phyloP scores from a whole-genome alignment of 1,140 invertebrate genomes.

The Drosophila sucinea region DNA sequence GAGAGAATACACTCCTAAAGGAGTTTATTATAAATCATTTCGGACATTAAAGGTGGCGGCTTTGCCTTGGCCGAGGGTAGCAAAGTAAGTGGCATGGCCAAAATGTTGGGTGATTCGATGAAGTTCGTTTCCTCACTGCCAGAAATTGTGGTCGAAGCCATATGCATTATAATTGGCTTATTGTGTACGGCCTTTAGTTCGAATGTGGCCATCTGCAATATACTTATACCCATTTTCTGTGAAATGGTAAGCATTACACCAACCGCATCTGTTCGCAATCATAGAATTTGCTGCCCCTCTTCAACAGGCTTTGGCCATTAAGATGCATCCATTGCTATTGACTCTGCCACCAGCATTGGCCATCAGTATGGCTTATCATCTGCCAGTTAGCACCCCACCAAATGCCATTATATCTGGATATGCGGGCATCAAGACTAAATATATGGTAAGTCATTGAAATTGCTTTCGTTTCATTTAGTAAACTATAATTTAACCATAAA shows the following conservation, averaged over 20 bases:
- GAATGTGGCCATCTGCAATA: conserved; percentile 93
- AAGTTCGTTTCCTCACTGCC: conserved; percentile 84
- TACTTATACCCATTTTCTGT: conserved; percentile 89
- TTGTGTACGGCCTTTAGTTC: conserved; percentile 91
- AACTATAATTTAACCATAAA: background rate
- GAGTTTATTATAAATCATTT: background rate
- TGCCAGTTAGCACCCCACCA: conserved; percentile 91
- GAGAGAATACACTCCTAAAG: too few relatives aligned
- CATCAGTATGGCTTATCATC: conserved; percentile 89
- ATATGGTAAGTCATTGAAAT: conserved; percentile 36
- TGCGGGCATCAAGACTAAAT: conserved; percentile 82
- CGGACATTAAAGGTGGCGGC: conserved; percentile 87
- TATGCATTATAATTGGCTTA: conserved; percentile 84
- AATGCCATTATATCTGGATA: conserved; percentile 95
- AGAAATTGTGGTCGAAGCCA: conserved; percentile 84
- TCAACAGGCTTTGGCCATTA: conserved; percentile 84
- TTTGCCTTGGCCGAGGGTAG: conserved; percentile 94
- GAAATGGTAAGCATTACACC: conserved; percentile 85
- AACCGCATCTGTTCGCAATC: background rate
- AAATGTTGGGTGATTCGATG: conserved; percentile 88
- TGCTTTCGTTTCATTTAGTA: background rate
- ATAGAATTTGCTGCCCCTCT: background rate
- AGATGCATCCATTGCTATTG: conserved; percentile 91
- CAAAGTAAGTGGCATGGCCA: conserved; percentile 89
- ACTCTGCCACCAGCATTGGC: conserved; percentile 91